These are phyloP conservation scores for Polydrusus pterygomalis DNA, from an alignment of 2,888 invertebrate species.

Conservation along the genomic window DNA sequence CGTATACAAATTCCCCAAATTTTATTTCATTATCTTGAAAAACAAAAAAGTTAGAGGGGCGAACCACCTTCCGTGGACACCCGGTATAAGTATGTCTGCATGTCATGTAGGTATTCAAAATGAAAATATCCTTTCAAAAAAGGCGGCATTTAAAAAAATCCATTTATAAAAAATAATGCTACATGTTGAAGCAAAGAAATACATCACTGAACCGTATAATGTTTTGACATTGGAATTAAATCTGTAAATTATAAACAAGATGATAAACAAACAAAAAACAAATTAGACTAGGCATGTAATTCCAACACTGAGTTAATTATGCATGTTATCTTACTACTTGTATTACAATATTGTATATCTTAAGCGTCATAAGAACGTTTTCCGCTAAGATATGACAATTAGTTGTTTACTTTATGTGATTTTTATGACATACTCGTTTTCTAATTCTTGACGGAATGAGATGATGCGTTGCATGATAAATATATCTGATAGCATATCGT, in stretches of 20 bases:
- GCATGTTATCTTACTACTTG: conserved; percentile 24
- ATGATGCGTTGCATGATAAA: conserved; percentile 29
- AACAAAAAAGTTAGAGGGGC: too few species aligned
- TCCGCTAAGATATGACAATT: conserved; percentile 38
- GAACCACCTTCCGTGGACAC: too few species aligned
- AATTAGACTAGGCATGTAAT: conserved; percentile 36
- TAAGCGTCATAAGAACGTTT: conserved; percentile 29
- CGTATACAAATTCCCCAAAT: too few species aligned
- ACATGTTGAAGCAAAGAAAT: too few species aligned
- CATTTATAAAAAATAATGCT: too few species aligned
- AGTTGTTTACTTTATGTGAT: conserved; percentile 35
- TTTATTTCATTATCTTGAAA: too few species aligned
- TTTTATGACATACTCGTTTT: conserved; percentile 9
- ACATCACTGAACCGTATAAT: too few species aligned
- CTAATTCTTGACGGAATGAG: conserved; percentile 18
- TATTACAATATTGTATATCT: conserved; percentile 35
- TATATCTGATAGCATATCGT: conserved; percentile 11
- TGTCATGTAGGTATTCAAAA: too few species aligned
- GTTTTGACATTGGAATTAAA: too few species aligned
- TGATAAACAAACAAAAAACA: conserved; percentile 19
- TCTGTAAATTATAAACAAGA: conserved; percentile 8
- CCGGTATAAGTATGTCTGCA: too few species aligned
- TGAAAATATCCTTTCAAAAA: too few species aligned
- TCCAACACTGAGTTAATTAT: conserved; percentile 27
- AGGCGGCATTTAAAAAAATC: too few species aligned